phyloP scores from a whole-genome alignment of 2,113 vertebrate genomes.

The Genyomyrus donnyi region DNA sequence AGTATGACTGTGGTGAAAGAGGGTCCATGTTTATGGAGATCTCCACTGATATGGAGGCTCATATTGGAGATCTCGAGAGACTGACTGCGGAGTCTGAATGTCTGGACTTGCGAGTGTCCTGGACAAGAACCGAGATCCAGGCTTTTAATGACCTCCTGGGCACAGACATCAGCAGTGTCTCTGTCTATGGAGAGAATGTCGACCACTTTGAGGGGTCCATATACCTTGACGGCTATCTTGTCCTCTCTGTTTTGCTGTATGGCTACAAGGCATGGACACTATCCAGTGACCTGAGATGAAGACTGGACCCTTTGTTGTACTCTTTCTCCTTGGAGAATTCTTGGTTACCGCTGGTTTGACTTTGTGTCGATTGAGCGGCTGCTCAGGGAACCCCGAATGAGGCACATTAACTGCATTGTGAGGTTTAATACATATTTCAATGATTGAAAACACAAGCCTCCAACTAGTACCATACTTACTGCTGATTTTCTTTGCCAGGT shows the following conservation, averaged over 20 bases:
- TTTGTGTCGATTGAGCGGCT: not conserved
- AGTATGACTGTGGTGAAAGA: no score
- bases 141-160: no score
- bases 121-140: no score
- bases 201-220: no score
- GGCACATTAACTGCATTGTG: not conserved
- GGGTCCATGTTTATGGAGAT: no score
- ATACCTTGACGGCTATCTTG: not conserved
- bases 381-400: not conserved
- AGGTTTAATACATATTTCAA: not conserved
- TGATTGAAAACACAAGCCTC: not conserved
- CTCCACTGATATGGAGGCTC: no score
- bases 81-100: no score
- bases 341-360: not conserved
- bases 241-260: not conserved
- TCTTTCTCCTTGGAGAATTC: not conserved
- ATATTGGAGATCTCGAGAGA: no score
- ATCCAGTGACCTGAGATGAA: not conserved
- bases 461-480: not conserved
- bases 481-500: conserved; percentile 63
- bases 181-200: no score
- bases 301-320: not conserved
- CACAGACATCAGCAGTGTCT: no score
- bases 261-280: not conserved
- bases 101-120: no score